Evolutionary conservation across 2,797 vertebrate species (phyloP).

Genomic region (Micromesistius poutassou): DNA sequence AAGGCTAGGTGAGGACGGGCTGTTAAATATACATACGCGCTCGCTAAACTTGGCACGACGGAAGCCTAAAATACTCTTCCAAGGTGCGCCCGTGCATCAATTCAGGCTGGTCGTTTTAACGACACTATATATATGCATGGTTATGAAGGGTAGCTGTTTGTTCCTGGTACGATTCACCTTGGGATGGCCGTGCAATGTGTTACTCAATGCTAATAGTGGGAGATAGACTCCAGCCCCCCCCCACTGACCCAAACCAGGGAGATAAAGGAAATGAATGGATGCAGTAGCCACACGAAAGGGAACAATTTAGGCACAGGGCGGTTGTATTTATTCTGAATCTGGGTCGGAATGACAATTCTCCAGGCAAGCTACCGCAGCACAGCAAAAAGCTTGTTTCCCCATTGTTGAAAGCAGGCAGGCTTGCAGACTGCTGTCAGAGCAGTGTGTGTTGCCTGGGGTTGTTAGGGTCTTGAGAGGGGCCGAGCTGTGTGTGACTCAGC

Average conservation of each 20-base stretch:
- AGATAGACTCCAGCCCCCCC: not conserved
- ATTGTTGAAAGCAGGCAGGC: not conserved
- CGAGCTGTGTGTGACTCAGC: not conserved
- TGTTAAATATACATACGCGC: not conserved
- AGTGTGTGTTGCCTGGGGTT: not conserved
- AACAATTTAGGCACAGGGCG: not conserved
- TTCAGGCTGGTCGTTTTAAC: not conserved
- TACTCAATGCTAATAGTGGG: not conserved
- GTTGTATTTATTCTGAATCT: not conserved
- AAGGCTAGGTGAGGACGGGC: slow-evolving; percentile 82
- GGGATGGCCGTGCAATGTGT: not conserved
- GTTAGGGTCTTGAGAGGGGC: not conserved
- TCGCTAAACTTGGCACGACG: not conserved
- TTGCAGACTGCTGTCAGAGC: not conserved
- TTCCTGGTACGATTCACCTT: not conserved
- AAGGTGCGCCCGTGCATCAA: not conserved
- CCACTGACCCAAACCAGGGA: not conserved
- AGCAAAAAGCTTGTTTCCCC: not conserved
- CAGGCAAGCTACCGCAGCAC: not conserved
- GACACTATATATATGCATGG: not conserved
- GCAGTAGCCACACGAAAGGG: not conserved
- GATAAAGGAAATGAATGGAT: not conserved
- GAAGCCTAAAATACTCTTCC: not conserved
- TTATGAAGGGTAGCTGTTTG: not conserved
- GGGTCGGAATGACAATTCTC: not conserved